These are phyloP conservation scores for Heliothis peltigera DNA, from an alignment of 2,888 invertebrate species.

Conservation along the genomic window DNA sequence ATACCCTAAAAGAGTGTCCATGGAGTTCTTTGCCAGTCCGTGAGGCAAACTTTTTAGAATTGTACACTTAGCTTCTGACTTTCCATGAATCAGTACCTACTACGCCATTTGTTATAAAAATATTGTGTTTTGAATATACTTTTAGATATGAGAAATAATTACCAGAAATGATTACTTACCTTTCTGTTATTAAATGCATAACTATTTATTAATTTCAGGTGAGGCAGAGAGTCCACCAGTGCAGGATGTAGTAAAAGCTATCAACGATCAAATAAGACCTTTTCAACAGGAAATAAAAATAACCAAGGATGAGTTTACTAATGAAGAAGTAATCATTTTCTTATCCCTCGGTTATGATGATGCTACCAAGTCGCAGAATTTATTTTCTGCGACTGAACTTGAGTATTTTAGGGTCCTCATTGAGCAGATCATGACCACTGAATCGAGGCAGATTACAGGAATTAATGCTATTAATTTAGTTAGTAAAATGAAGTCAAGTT, in stretches of 20 bases:
- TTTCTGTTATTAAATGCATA: too few relatives aligned
- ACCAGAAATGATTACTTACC: too few relatives aligned
- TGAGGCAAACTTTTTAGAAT: too few relatives aligned
- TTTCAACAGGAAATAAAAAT: slow-evolving; percentile 81
- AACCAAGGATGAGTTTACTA: slow-evolving; percentile 78
- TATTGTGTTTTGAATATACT: neutral
- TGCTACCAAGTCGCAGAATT: slow-evolving; percentile 80
- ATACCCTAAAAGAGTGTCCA: too few relatives aligned
- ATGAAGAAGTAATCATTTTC: slow-evolving; percentile 80
- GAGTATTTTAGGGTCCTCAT: slow-evolving; percentile 82
- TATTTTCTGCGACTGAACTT: slow-evolving; percentile 79
- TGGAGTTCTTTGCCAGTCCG: too few relatives aligned
- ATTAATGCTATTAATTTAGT: slow-evolving; percentile 82
- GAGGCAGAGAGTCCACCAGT: slow-evolving; percentile 62
- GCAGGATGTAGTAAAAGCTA: slow-evolving; percentile 73
- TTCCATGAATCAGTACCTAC: too few relatives aligned
- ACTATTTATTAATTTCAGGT: slow-evolving; percentile 63
- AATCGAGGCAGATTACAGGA: slow-evolving; percentile 78
- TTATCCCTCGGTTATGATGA: slow-evolving; percentile 80
- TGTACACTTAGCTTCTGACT: too few relatives aligned
- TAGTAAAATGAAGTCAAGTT: slow-evolving; percentile 75
- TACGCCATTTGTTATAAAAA: neutral
- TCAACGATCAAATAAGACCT: slow-evolving; percentile 79
- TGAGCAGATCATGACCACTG: slow-evolving; percentile 82
- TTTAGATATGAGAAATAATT: too few relatives aligned